These are phyloP conservation scores for Pilophorus perplexus DNA, from an alignment of 2,888 invertebrate species.

Conservation along the genomic window DNA sequence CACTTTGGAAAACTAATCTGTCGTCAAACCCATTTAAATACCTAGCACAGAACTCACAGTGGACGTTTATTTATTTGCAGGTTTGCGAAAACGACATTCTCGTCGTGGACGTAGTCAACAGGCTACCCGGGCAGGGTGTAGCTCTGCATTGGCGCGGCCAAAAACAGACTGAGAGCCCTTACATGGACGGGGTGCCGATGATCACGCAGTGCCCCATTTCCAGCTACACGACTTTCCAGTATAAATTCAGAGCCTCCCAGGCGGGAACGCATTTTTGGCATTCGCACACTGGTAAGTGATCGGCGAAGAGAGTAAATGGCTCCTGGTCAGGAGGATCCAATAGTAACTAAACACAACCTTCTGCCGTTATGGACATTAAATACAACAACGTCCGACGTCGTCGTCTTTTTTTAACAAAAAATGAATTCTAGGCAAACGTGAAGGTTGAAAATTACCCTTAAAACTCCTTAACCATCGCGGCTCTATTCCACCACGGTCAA, in stretches of 20 bases:
- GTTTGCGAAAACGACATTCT: constrained; percentile 64
- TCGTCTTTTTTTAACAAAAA: no score
- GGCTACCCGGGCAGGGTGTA: constrained; percentile 54
- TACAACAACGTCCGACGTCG: no score
- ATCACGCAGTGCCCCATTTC: constrained; percentile 54
- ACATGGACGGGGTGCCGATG: constrained; percentile 56
- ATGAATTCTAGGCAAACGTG: no score
- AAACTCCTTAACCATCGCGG: background rate
- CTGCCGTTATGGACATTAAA: no score
- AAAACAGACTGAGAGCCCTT: constrained; percentile 52
- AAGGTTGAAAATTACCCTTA: no score
- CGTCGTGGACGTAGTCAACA: constrained; percentile 55
- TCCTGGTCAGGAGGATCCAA: background rate
- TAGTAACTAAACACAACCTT: no score
- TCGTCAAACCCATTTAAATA: background rate
- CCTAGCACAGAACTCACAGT: background rate
- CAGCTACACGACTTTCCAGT: constrained; percentile 53
- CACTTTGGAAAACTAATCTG: no score
- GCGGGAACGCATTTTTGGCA: constrained; percentile 55
- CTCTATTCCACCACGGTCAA: no score
- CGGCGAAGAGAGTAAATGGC: no score
- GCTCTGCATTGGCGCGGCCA: constrained; percentile 59
- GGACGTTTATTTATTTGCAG: no score
- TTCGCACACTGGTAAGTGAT: constrained; percentile 51
- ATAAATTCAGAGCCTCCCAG: constrained; percentile 53